Base-by-base conservation (phyloP, 2,797 vertebrate genomes). In the Botia almorhae region DNA sequence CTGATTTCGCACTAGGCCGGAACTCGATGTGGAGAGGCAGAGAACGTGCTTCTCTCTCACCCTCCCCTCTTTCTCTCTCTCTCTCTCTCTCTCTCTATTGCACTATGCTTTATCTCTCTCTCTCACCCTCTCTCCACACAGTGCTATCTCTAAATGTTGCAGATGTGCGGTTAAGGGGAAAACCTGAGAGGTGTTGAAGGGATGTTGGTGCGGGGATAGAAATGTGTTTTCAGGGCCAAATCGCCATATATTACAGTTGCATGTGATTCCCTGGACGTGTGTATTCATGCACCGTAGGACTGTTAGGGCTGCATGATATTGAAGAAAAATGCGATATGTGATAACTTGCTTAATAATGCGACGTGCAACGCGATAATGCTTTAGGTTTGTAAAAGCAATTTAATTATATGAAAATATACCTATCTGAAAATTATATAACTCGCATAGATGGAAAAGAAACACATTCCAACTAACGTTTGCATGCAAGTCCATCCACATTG, bases 141-240 rank as follows among this genome's bases (percentile, higher is more conserved):
- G 69, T 61, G 23, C 73, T 84, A 80, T 84, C 86, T 84, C 69
- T 80, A 80, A 74, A 78, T 81, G 50, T 48, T 26, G 21, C 19
- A 46, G 77, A 51, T 72, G 86, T 83, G 75, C 65, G 65, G 73
- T 53, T 63, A 26, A 68, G 50, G 46, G 51, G 51, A 39, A 29
- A 68, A 80, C 17, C 74, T 80, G 73, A 80, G 60, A 3, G 0
- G 71, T n/a, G 48, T 73, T 73, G 48, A 26, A 61, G 56, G 43
- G 19, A 39, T 23, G 1, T 19, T 3, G 3, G 3, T 36, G 68
- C 29, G 14, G 60, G 0, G 46, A 36, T 65, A 39, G 26, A 17
- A 16, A 19, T 19, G 29, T 4, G 36, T 72, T 67, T 46, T 69
- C 4, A 2, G 60, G n/a, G 2, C 14, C 43, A 56, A 55, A 21